These are phyloP conservation scores for Panthera tigris DNA, from an alignment of 2,113 vertebrate species.

Conservation along the genomic window DNA sequence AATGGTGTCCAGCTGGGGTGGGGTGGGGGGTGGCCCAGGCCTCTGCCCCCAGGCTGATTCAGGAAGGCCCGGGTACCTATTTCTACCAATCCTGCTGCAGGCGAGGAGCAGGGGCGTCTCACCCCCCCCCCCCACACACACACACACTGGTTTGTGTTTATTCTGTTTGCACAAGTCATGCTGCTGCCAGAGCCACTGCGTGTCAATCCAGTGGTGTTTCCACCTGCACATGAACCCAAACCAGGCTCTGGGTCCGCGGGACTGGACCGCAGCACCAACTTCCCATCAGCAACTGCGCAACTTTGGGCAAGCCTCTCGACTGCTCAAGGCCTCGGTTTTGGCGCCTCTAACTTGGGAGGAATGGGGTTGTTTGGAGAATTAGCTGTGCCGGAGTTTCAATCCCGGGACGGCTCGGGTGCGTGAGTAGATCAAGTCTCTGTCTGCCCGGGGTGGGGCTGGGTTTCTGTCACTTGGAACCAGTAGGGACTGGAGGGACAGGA, in stretches of 20 bases:
- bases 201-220: background rate
- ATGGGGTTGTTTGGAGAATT: background rate
- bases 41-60: background rate
- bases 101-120: no score
- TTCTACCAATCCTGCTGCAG: fast-evolving
- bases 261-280: fast-evolving
- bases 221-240: background rate
- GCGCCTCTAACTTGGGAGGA: background rate
- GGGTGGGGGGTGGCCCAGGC: background rate
- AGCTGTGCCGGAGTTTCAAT: background rate
- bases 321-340: background rate
- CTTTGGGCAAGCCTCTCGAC: background rate
- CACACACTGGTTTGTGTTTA: background rate
- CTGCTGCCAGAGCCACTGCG: background rate
- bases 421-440: background rate
- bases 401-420: background rate
- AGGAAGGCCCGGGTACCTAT: background rate
- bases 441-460: background rate
- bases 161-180: background rate
- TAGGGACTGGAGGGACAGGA: background rate
- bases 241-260: background rate
- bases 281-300: fast-evolving
- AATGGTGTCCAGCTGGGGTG: fast-evolving
- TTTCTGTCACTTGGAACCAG: background rate
- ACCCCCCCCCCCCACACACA: fast-evolving